Base-by-base conservation (phyloP, 1,140 invertebrate genomes). In the Brevipalpus yothersi region DNA sequence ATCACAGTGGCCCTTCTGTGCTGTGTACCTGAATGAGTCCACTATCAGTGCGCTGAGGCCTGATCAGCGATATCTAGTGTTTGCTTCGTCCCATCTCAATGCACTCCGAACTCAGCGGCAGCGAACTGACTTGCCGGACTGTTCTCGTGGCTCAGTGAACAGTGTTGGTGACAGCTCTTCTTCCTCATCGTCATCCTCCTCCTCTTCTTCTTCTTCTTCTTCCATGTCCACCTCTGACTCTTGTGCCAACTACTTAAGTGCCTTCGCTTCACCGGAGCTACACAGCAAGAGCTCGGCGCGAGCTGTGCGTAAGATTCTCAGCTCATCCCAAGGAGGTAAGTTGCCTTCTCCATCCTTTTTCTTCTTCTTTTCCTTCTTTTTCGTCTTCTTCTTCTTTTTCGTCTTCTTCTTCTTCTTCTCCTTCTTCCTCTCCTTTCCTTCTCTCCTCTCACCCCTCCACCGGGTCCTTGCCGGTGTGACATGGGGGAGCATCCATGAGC, bases 41-140 rank as follows among this genome's bases (percentile, higher is more conserved):
- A 41, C 49, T 21, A 41, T 53, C 12, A 45, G 54, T 17, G 15
- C 17, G 17, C 53, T 63, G 41, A 19, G 43, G 23, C 47, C 58
- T 9, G 49, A 54, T 15, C 21, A 54, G 31, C 31, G 58, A 21
- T 65, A 65, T 45, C 43, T 65, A 21, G 58, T 65, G 55, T 65
- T 64, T 54, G 65, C 65, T 39, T 49, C 63, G 13, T 31, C 61
- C 19, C 58, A 40, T 12, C n/a, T 58, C 19, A 49, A 23, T 9
- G 23, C 45, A 4, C 23, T 58, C 2, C 8, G 19, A 15, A 17
- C n/a, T 19, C 58, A 58, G 11, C 41, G 31, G 23, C 56, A 45
- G 41, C 56, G 19, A 58, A 39, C 21, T 55, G 53, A 15, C 39
- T 15, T n/a, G 23, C 23, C 21, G 15, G 53, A 55, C 39, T 55